Evolutionary conservation across 2,888 invertebrate genomes (phyloP).

Genomic region (Noctua pronuba): DNA sequence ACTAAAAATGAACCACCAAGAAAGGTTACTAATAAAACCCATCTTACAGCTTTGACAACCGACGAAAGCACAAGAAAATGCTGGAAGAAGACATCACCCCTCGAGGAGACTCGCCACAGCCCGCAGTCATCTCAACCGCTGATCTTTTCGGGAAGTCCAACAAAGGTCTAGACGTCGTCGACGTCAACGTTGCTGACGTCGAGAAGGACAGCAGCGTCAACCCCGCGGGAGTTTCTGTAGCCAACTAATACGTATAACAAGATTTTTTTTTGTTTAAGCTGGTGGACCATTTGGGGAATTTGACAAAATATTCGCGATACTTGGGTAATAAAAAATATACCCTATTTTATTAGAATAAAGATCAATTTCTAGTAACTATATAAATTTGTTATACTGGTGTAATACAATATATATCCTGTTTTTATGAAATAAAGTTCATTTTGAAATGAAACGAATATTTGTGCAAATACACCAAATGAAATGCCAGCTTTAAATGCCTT

Average conservation of each 20-base stretch:
- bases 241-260: constrained; percentile 59
- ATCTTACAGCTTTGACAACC: constrained; percentile 77
- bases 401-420: neutral
- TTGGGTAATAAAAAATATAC: neutral
- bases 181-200: constrained; percentile 11
- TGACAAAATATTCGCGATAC: neutral
- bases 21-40: constrained; percentile 10
- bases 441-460: neutral
- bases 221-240: constrained; percentile 36
- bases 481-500: neutral
- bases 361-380: neutral
- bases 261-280: constrained; percentile 27
- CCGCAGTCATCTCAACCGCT: constrained; percentile 82
- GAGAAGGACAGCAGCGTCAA: constrained; percentile 29
- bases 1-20: neutral
- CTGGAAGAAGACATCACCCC: constrained; percentile 81
- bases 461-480: neutral
- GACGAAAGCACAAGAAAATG: constrained; percentile 84
- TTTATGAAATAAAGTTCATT: neutral
- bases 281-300: constrained; percentile 2
- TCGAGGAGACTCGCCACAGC: constrained; percentile 76
- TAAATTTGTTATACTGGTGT: neutral
- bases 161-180: constrained; percentile 56
- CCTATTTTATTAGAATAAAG: neutral
- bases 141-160: constrained; percentile 74